Conservation (phyloP, 2,113 vertebrate genomes). For the Acanthisitta chloris region DNA sequence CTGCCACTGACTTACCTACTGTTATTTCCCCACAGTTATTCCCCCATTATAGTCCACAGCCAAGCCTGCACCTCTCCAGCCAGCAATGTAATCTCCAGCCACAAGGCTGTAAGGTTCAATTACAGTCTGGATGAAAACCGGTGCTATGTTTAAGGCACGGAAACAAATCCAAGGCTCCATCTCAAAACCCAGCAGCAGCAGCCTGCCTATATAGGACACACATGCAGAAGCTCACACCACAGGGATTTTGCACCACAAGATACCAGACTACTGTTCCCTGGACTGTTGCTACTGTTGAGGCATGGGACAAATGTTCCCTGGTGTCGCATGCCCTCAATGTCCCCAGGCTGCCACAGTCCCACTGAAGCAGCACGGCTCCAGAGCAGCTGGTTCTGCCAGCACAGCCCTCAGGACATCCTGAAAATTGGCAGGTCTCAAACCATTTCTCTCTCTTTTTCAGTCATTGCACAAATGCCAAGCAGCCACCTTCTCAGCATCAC, state of each 20-base stretch:
- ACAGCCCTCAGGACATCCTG: rapidly evolving
- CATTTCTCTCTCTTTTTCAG: rapidly evolving
- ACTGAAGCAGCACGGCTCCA: background rate
- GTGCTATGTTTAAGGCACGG: background rate
- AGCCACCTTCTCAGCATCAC: background rate
- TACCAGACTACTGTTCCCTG: background rate
- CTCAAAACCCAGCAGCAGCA: background rate
- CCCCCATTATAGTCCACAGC: background rate
- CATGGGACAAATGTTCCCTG: background rate
- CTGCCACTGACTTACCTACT: background rate
- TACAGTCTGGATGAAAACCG: background rate
- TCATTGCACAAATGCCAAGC: background rate
- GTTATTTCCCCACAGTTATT: background rate
- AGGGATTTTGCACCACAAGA: background rate
- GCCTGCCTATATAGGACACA: background rate
- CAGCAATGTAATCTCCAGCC: background rate
- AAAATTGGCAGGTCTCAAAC: background rate
- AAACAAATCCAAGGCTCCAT: background rate
- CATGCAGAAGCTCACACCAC: background rate
- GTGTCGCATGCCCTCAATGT: rapidly evolving
- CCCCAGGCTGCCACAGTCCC: background rate
- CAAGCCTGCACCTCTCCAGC: background rate
- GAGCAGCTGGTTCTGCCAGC: background rate
- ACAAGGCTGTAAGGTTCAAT: background rate
- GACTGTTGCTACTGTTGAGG: background rate